Conservation (phyloP, 2,888 invertebrate genomes). For the Idaea dimidiata region DNA sequence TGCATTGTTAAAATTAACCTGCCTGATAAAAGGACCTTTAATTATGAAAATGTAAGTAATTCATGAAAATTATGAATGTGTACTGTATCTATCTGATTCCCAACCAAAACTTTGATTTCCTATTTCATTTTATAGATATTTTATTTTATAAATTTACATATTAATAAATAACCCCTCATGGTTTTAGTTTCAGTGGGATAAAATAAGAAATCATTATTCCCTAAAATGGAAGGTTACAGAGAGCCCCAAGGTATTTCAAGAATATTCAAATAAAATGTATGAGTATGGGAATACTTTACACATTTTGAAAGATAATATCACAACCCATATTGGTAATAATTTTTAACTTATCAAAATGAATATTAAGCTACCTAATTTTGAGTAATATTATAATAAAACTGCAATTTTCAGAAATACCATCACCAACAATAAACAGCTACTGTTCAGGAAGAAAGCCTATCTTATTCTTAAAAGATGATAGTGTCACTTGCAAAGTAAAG, state of each 20-base stretch:
- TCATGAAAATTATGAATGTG: too few relatives aligned
- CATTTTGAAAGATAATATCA: slow-evolving; percentile 52
- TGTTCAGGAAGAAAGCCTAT: slow-evolving; percentile 55
- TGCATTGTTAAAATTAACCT: slow-evolving; percentile 66
- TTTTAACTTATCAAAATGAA: neutral
- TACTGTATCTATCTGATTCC: too few relatives aligned
- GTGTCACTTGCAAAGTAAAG: slow-evolving; percentile 54
- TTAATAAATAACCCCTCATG: neutral
- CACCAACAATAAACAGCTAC: slow-evolving; percentile 52
- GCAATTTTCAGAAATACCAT: slow-evolving; percentile 59
- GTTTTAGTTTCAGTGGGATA: slow-evolving; percentile 38
- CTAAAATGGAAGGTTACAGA: slow-evolving; percentile 48
- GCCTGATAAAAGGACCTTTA: slow-evolving; percentile 46
- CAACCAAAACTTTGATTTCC: too few relatives aligned
- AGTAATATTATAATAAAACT: slow-evolving; percentile 9
- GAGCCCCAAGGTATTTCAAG: slow-evolving; percentile 26
- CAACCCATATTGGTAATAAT: slow-evolving; percentile 53
- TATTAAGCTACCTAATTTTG: slow-evolving; percentile 7
- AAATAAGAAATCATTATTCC: slow-evolving; percentile 27
- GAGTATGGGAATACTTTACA: slow-evolving; percentile 54
- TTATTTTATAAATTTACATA: slow-evolving; percentile 3
- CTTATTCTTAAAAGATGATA: slow-evolving; percentile 55
- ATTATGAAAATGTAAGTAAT: slow-evolving; percentile 38
- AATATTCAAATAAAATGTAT: slow-evolving; percentile 51
- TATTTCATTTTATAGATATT: too few relatives aligned